These are phyloP conservation scores for Acleris literana DNA, from an alignment of 2,888 invertebrate genomes.

Conservation along the genomic window DNA sequence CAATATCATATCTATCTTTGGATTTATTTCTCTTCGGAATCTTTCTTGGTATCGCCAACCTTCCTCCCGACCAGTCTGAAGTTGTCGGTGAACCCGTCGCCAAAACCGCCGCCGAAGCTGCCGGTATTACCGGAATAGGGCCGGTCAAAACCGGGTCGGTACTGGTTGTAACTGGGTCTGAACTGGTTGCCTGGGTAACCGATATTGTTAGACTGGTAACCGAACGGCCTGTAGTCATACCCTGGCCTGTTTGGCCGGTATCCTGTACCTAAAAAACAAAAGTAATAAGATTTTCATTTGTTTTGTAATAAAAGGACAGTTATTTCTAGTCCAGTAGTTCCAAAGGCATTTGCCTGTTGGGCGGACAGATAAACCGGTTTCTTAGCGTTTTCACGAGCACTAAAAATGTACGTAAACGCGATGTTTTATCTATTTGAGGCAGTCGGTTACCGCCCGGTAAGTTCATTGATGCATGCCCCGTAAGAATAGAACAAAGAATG, in stretches of 20 bases:
- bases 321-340: constrained; percentile 28
- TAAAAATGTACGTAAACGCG: constrained; percentile 21
- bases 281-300: neutral
- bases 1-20: neutral
- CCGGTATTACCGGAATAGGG: constrained; percentile 54
- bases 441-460: constrained; percentile 15
- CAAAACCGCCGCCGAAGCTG: constrained; percentile 63
- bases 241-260: constrained; percentile 50
- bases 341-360: constrained; percentile 7
- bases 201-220: constrained; percentile 45
- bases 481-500: constrained; percentile 35
- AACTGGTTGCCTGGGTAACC: constrained; percentile 47
- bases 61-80: constrained; percentile 63
- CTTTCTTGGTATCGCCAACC: constrained; percentile 59
- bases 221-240: constrained; percentile 44
- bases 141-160: constrained; percentile 45
- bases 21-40: constrained; percentile 43
- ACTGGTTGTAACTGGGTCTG: constrained; percentile 42
- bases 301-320: constrained; percentile 14
- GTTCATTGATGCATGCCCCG: constrained; percentile 24
- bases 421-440: constrained; percentile 25
- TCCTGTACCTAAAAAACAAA: constrained; percentile 36
- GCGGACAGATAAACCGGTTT: constrained; percentile 15
- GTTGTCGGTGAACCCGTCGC: constrained; percentile 63
- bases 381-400: constrained; percentile 30